Percentiles rank a stretch among this genome's conserved stretches.
Evolutionary conservation across 2,113 vertebrate species (phyloP).

Genomic region (Furnarius figulus): DNA sequence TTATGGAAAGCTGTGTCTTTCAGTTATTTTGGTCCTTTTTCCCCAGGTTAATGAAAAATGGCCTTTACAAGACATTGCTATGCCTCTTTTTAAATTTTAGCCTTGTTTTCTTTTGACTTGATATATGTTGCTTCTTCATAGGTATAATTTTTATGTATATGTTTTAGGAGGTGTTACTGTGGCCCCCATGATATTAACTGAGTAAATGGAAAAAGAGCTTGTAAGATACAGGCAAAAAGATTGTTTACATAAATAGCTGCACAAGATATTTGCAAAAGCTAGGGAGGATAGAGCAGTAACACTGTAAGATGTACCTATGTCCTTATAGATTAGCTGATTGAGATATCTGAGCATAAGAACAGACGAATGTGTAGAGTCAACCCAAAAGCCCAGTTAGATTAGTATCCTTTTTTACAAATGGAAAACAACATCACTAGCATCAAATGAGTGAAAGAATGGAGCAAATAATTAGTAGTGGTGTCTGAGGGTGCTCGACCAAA

Average conservation of each 20-base stretch:
- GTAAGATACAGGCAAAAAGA: neutral
- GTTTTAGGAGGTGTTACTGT: neutral
- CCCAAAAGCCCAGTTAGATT: neutral
- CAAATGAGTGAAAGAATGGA: neutral
- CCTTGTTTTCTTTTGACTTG: neutral
- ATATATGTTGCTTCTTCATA: neutral
- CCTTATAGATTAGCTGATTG: neutral
- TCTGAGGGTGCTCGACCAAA: neutral
- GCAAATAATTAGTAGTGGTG: neutral
- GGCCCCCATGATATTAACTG: neutral
- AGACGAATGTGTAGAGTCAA: neutral
- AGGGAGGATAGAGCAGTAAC: neutral
- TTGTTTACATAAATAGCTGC: neutral
- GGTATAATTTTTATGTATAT: neutral
- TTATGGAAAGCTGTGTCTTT: neutral
- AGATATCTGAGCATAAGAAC: neutral
- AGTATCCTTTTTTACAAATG: neutral
- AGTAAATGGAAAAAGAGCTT: neutral
- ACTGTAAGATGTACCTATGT: neutral
- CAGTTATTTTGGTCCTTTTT: neutral
- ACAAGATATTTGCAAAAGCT: neutral
- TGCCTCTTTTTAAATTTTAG: neutral
- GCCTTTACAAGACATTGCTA: neutral
- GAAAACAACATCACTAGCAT: neutral
- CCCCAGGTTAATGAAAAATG: neutral